Evolutionary conservation across 1,140 invertebrate species (phyloP), one percentile per base, ranked within the genome.

Genomic region (Brachionus manjavacas): DNA sequence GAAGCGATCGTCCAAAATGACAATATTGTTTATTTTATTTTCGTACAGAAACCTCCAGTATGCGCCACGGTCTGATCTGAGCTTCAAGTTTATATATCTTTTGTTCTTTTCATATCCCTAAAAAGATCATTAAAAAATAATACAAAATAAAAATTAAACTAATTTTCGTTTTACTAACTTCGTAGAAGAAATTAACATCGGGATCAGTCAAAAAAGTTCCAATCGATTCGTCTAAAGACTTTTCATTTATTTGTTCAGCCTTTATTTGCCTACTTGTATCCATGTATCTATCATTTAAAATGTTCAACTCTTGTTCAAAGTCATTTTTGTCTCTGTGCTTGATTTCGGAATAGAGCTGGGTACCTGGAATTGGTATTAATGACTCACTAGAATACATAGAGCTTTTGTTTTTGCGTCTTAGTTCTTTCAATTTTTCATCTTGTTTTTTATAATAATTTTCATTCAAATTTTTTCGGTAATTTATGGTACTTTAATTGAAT

Each of bases 21-120:
- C 79, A 23, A 81, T 81, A 14, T 81, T 81, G 16, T 81, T 81
- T 81, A 81, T 64, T 46, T 81, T 81, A 16, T 64, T 39, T 39
- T 81, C 79, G 79, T 81, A 81, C 20, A 81, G 2, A 11, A 81
- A 64, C 39, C 31, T 39, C 79, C 79, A 81, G 41, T 64, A 81
- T 8, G 35, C 20, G 14, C 39, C 79, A 35, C 41, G 20, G 55
- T 81, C 31, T 12, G 31, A 41, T 14, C 28, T 25, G 6, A 68
- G 28, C 41, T 64, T 68, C 20, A 81, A 60, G 23, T 60, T 60
- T 0, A 64, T 64, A 28, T 81, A 81, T 43, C 16, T 11, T 25
- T 81, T 81, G 23, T 23, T 41, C 31, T 81, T 68, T 81, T 81
- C 52, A 35, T 81, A 81, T 1, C 79, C 79, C 79, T 80, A 23